Evolutionary conservation across 2,113 vertebrate species (phyloP).

Genomic region (Hydrochoerus hydrochaeris): DNA sequence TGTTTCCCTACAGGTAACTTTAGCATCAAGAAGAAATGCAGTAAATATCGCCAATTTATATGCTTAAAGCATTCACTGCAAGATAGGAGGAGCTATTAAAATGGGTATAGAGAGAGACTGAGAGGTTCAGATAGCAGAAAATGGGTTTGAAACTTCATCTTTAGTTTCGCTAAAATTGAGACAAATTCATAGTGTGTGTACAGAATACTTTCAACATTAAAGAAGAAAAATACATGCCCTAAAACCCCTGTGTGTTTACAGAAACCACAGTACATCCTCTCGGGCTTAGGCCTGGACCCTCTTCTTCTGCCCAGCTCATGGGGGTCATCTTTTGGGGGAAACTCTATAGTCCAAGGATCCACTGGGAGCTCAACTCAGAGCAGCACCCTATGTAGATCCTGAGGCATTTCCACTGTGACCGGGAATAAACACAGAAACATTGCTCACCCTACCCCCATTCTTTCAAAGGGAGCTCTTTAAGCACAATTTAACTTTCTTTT

Average conservation of each 20-base stretch:
- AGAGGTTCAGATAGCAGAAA: slow-evolving; percentile 27
- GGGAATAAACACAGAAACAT: not conserved
- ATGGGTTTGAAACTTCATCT: slow-evolving; percentile 37
- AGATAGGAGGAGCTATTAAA: slow-evolving; percentile 54
- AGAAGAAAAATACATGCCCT: slow-evolving; percentile 50
- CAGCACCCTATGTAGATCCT: not conserved
- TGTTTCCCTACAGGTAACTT: slow-evolving; percentile 44
- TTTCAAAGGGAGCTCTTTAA: not conserved
- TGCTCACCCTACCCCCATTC: not conserved
- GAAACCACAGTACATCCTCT: slow-evolving; percentile 34
- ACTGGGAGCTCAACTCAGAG: not conserved
- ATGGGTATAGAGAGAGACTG: slow-evolving; percentile 34
- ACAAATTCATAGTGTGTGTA: slow-evolving; percentile 44
- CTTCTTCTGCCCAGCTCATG: not conserved
- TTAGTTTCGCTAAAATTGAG: slow-evolving; percentile 40
- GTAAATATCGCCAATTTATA: not conserved
- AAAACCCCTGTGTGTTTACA: slow-evolving; percentile 29
- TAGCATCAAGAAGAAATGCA: slow-evolving; percentile 34
- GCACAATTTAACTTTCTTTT: not conserved
- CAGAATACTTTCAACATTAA: not conserved
- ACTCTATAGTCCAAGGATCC: not conserved
- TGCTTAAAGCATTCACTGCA: not conserved
- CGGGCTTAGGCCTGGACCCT: not conserved
- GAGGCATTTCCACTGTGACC: not conserved
- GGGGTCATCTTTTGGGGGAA: not conserved